A percentile compares a stretch with the other conserved stretches of the same genome.
Conservation (phyloP, 2,888 invertebrate species). For the Hipparchia sbordonii region DNA sequence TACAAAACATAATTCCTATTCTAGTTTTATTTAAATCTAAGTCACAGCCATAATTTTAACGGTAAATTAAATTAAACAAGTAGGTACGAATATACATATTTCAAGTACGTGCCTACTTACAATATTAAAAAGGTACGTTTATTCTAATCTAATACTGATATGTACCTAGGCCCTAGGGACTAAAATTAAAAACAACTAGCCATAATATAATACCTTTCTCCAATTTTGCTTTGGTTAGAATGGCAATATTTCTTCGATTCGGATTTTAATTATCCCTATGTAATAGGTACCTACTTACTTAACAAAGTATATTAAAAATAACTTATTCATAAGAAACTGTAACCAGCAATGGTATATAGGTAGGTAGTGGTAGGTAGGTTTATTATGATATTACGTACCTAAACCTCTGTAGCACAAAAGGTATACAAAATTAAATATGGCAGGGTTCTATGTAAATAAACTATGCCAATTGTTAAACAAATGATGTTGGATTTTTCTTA, state of each 20-base stretch:
- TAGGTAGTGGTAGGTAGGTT: no score
- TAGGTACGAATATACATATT: neutral
- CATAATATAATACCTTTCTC: constrained; percentile 7
- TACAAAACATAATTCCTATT: neutral
- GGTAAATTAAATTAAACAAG: constrained; percentile 8
- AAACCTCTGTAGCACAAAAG: no score
- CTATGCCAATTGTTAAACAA: no score
- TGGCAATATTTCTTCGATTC: constrained; percentile 37
- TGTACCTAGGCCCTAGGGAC: constrained; percentile 15
- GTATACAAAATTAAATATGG: no score
- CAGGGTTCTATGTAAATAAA: no score
- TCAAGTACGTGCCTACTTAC: no score
- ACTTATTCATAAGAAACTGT: no score
- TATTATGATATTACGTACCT: no score
- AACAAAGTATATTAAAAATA: neutral
- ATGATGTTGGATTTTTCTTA: no score
- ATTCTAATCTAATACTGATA: constrained; percentile 42
- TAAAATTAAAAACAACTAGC: constrained; percentile 10
- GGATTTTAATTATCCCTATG: neutral
- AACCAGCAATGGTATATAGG: no score
- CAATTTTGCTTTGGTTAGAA: constrained; percentile 39
- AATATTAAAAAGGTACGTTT: no score
- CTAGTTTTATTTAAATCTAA: constrained; percentile 29
- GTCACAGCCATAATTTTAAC: constrained; percentile 43
- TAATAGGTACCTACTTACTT: no score